Evolutionary conservation across 1,140 invertebrate genomes (phyloP).

Genomic region (Anadara kagoshimensis): DNA sequence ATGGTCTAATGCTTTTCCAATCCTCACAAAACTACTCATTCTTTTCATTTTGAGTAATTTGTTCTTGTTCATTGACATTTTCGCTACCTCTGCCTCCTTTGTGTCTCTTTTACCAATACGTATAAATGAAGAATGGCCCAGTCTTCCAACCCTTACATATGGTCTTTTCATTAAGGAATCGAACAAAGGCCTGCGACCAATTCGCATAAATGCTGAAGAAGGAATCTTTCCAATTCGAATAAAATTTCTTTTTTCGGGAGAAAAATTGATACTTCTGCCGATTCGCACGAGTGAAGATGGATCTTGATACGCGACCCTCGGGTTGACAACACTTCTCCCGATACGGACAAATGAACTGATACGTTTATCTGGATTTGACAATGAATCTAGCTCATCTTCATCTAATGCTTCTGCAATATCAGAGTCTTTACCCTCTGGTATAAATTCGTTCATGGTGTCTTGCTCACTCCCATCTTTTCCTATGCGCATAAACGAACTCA

Average conservation of each 20-base stretch:
- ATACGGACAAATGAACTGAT: slow-evolving; percentile 24
- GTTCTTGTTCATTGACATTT: no score
- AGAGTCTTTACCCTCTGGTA: no score
- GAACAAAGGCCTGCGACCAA: slow-evolving; percentile 29
- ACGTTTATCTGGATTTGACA: slow-evolving; percentile 7
- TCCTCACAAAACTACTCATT: no score
- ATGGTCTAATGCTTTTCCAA: no score
- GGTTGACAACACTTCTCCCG: slow-evolving; percentile 5
- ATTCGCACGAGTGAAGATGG: slow-evolving; percentile 36
- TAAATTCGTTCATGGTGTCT: not conserved
- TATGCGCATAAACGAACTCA: slow-evolving; percentile 37
- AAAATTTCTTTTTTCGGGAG: slow-evolving; percentile 30
- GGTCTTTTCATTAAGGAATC: slow-evolving; percentile 8
- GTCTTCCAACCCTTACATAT: slow-evolving; percentile 19
- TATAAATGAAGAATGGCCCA: slow-evolving; percentile 35
- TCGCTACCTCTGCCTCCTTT: not conserved
- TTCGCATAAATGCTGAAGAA: slow-evolving; percentile 41
- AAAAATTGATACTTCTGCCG: slow-evolving; percentile 14
- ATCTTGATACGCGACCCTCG: not conserved
- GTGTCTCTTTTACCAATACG: slow-evolving; percentile 38
- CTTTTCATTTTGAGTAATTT: no score
- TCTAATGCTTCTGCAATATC: no score
- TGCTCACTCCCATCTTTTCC: slow-evolving; percentile 8
- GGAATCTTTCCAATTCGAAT: slow-evolving; percentile 45
- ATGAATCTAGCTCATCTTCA: no score